phyloP scores from a whole-genome alignment of 2,888 invertebrate genomes.

The Atethmia centrago region DNA sequence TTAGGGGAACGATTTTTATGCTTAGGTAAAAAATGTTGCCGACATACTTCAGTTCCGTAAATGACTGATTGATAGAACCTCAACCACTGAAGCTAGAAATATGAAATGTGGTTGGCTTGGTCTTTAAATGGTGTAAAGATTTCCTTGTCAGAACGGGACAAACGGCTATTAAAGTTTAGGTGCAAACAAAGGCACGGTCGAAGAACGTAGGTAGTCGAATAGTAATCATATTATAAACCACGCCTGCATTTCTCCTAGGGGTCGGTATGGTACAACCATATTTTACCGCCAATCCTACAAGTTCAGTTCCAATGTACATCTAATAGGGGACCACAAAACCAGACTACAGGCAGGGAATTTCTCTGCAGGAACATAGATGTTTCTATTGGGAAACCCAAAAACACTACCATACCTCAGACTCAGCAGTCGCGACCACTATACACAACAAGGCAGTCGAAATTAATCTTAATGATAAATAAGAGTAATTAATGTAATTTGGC shows the following conservation, averaged over 20 bases:
- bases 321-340: not conserved
- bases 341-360: not conserved
- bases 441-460: not conserved
- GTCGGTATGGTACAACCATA: not conserved
- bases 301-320: too few relatives aligned
- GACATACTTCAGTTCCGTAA: constrained; percentile 25
- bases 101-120: not conserved
- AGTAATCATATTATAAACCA: not conserved
- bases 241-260: not conserved
- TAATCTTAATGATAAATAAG: constrained; percentile 42
- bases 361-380: too few relatives aligned
- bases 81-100: not conserved
- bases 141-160: not conserved
- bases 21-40: constrained; percentile 19
- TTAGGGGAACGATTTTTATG: not conserved
- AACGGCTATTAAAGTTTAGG: not conserved
- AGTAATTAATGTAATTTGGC: constrained; percentile 43
- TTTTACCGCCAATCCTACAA: not conserved
- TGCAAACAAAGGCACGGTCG: not conserved
- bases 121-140: not conserved
- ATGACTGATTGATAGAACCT: constrained; percentile 17
- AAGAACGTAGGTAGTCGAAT: not conserved
- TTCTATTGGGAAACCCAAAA: not conserved
- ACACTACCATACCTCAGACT: not conserved
- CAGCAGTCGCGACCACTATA: not conserved